Conservation (phyloP, 2,113 vertebrate species). For the Mirounga angustirostris region DNA sequence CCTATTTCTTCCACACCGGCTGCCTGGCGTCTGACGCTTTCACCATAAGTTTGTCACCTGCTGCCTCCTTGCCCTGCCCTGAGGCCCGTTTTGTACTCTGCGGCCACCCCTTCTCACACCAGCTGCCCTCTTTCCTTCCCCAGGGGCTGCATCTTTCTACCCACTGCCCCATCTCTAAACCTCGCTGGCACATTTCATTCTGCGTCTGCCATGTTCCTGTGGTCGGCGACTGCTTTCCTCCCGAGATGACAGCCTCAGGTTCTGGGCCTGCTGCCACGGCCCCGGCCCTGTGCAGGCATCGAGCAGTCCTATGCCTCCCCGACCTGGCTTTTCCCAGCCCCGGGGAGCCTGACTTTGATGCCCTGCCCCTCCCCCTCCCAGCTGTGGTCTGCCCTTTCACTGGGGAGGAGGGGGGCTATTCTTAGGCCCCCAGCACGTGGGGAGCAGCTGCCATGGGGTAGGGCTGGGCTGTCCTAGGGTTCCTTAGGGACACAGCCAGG, state of each 20-base stretch:
- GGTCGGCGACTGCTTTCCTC: background rate
- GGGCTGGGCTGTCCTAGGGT: background rate
- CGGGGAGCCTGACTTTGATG: background rate
- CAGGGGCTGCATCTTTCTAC: background rate
- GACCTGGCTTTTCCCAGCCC: background rate
- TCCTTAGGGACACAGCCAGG: constrained; percentile 55
- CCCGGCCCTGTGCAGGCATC: background rate
- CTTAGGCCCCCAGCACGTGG: constrained; percentile 76
- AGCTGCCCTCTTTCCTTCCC: background rate
- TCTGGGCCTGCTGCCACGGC: background rate
- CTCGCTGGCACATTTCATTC: background rate
- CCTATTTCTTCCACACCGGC: background rate
- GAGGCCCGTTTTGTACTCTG: background rate
- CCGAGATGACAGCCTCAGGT: background rate
- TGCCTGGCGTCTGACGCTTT: background rate
- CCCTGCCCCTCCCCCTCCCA: constrained; percentile 76
- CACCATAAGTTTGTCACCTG: background rate
- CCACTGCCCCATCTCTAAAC: background rate
- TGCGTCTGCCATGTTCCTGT: background rate
- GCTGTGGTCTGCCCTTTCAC: constrained; percentile 83
- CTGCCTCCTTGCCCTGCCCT: background rate
- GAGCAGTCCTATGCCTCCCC: background rate
- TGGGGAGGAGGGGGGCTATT: constrained; percentile 70
- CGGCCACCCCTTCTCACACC: background rate
- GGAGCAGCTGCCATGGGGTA: constrained; percentile 67